Conservation (phyloP, 2,797 vertebrate genomes). For the Spea hammondii region DNA sequence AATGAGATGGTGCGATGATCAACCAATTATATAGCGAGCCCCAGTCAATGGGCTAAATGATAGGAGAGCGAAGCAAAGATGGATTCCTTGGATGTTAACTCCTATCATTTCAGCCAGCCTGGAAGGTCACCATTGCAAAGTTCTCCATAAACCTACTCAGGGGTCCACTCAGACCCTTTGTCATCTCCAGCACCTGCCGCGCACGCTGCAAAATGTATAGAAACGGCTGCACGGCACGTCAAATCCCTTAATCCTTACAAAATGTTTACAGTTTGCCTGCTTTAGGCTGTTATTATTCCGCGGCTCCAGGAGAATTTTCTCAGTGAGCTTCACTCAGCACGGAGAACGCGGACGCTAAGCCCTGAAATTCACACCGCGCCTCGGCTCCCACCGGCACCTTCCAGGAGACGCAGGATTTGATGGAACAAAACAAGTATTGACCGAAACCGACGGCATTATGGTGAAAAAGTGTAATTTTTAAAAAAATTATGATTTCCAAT, state of each 20-base stretch:
- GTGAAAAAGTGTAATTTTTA: no score
- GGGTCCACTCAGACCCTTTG: background rate
- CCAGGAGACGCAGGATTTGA: background rate
- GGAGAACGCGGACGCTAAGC: conserved; percentile 1
- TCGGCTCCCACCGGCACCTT: background rate
- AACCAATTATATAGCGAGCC: no score
- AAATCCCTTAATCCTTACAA: background rate
- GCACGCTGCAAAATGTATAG: background rate
- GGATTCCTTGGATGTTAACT: no score
- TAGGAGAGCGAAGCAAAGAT: no score
- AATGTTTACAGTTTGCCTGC: conserved; percentile 16
- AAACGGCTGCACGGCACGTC: conserved; percentile 4
- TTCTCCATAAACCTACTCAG: no score
- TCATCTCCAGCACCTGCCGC: background rate
- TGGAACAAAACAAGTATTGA: background rate
- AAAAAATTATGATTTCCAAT: no score
- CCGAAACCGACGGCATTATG: background rate
- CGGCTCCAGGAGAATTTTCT: background rate
- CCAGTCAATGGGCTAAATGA: no score
- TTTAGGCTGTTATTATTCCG: conserved; percentile 6
- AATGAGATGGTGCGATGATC: no score
- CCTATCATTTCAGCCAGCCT: no score
- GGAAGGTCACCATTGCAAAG: no score
- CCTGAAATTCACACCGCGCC: background rate
- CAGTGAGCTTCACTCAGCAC: no score